phyloP scores from a whole-genome alignment of 2,113 vertebrate species.

The Acrocephalus kingi region DNA sequence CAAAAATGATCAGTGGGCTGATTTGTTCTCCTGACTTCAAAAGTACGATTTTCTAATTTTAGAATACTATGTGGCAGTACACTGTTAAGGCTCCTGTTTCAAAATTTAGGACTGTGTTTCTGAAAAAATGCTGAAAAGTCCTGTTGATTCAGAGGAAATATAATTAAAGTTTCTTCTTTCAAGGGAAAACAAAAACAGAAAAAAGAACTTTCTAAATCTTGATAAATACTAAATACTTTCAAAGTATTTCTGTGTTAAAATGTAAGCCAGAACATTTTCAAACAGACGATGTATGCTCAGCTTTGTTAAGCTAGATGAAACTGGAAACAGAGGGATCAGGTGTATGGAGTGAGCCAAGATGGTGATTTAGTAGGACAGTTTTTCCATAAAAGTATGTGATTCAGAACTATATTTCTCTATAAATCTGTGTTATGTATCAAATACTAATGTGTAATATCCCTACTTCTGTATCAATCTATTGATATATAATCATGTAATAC shows the following conservation, averaged over 20 bases:
- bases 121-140: not conserved
- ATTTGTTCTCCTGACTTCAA: not conserved
- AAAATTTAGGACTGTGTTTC: not conserved
- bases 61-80: not conserved
- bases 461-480: conserved; percentile 58
- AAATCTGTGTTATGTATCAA: conserved; percentile 56
- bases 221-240: not conserved
- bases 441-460: conserved; percentile 47
- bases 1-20: not conserved
- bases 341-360: not conserved
- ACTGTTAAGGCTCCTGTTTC: not conserved
- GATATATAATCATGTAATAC: conserved; percentile 46
- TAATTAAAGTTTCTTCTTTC: not conserved
- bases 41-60: not conserved
- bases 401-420: conserved; percentile 53
- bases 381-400: conserved; percentile 57
- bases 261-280: not conserved
- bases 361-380: conserved; percentile 55
- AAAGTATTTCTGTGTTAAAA: not conserved
- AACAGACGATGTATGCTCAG: not conserved
- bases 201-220: not conserved
- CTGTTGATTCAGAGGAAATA: not conserved
- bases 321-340: conserved; percentile 11
- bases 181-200: not conserved
- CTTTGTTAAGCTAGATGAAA: conserved; percentile 12